These are phyloP conservation scores for Trilocha varians DNA, from an alignment of 2,888 invertebrate genomes.

Conservation along the genomic window DNA sequence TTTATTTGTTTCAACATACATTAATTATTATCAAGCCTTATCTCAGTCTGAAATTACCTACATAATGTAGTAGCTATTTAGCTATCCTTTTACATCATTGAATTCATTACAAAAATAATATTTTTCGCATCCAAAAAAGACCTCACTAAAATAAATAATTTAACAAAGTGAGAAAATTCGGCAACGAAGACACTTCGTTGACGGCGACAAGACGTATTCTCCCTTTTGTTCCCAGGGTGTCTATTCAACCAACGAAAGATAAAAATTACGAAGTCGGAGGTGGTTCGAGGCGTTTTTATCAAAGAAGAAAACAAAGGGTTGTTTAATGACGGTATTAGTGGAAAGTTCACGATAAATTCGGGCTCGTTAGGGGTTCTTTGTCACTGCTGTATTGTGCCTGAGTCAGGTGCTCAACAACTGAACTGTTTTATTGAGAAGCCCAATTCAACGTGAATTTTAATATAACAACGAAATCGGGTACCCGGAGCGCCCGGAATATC, in stretches of 20 bases:
- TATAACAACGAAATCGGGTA: conserved; percentile 4
- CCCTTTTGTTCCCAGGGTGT: conserved; percentile 48
- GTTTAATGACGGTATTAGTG: conserved; percentile 70
- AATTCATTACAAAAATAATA: background rate
- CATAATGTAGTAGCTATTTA: too few relatives aligned
- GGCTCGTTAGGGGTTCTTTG: conserved; percentile 64
- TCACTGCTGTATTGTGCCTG: conserved; percentile 56
- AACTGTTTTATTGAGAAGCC: conserved; percentile 36
- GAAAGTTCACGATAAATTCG: conserved; percentile 69
- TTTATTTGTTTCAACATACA: too few relatives aligned
- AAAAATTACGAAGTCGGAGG: conserved; percentile 63
- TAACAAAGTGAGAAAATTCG: conserved; percentile 10
- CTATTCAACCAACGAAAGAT: conserved; percentile 55
- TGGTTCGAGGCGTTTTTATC: conserved; percentile 61
- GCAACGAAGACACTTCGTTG: conserved; percentile 34
- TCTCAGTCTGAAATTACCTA: too few relatives aligned
- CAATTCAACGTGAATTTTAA: conserved; percentile 31
- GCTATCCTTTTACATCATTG: too few relatives aligned
- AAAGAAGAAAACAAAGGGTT: conserved; percentile 67
- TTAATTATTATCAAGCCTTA: too few relatives aligned
- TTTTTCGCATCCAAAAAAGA: background rate
- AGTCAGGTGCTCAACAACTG: conserved; percentile 42
- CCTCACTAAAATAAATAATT: background rate
- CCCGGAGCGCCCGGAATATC: background rate
- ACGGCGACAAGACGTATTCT: conserved; percentile 34